Evolutionary conservation across 2,113 vertebrate genomes (phyloP), one percentile per base, ranked within the genome.

Genomic region (Daubentonia madagascariensis): DNA sequence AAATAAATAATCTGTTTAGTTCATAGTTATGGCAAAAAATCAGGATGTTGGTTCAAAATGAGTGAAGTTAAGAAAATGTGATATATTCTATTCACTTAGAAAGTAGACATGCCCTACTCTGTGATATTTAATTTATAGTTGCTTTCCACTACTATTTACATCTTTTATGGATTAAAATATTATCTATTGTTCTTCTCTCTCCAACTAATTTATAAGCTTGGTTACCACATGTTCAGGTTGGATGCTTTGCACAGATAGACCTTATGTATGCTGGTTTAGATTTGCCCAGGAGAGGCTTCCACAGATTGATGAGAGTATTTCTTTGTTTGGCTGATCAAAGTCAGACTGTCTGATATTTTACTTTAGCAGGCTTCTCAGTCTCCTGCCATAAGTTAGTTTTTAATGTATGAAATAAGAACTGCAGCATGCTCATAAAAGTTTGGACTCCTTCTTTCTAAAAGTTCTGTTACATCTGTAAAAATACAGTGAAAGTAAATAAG

Each of bases 111-210:
- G 25, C 0, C 1, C 30, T 52, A 54, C 8, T 50, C 1, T 65
- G 14, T 28, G 8, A 6, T 3, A 59, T 86, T 86, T 86, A 95
- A 90, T 86, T 87, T 85, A 48, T 11, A 85, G 23, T 28, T 94
- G 32, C 63, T 94, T 95, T 87, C 23, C 91, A 68, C 45, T 92
- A 59, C 57, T 70, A 43, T 72, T 75, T 85, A 28, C 14, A 73
- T 87, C 25, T 73, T 86, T 94, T 90, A n/a, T 67, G 30, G 45
- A 88, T 89, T 96, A 81, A 92, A 96, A 92, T 95, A 95, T 76
- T 76, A 87, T 40, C 23, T 67, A 81, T 75, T n/a, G 10, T 25
- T 86, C 32, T 79, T 68, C 32, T 35, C 52, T 78, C 50, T 6
- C 63, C 43, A 92, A 7, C 4, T 94, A 81, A 59, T 84, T 80